Percentiles rank a stretch among this genome's conserved stretches.
These are phyloP conservation scores for Tetranychus urticae DNA, from an alignment of 1,140 invertebrate species.

Conservation along the genomic window DNA sequence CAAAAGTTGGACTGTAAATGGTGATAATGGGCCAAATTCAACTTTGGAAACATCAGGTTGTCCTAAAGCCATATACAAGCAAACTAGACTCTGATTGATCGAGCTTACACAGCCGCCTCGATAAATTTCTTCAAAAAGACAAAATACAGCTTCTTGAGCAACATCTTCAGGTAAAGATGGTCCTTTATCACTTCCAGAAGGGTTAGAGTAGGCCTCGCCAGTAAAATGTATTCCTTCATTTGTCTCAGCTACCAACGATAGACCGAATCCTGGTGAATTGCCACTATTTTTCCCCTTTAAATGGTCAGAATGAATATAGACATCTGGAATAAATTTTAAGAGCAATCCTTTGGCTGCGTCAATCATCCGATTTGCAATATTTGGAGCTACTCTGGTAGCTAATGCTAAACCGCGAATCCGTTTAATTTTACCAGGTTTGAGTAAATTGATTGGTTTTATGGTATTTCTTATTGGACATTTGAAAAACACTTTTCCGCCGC, in stretches of 20 bases:
- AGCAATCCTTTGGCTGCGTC: conserved; percentile 73
- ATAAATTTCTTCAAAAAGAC: conserved; percentile 69
- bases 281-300: conserved; percentile 56
- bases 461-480: conserved; percentile 50
- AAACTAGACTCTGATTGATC: conserved; percentile 54
- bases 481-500: conserved; percentile 73
- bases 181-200: conserved; percentile 21
- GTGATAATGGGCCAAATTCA: conserved; percentile 40
- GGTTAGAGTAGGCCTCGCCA: conserved; percentile 27
- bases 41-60: conserved; percentile 89
- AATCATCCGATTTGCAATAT: conserved; percentile 68
- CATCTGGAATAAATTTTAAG: conserved; percentile 73
- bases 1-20: conserved; percentile 54
- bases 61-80: conserved; percentile 72
- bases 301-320: conserved; percentile 84
- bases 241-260: conserved; percentile 73
- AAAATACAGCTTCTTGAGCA: conserved; percentile 50
- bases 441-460: conserved; percentile 33
- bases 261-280: conserved; percentile 57
- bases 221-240: conserved; percentile 50
- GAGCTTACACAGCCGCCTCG: conserved; percentile 77
- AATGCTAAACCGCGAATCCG: conserved; percentile 69
- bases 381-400: conserved; percentile 66
- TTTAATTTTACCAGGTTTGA: conserved; percentile 72
- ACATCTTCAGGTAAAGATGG: conserved; percentile 60